Base-by-base conservation (phyloP, 2,888 invertebrate species). In the Mimumesa dahlbomi region DNA sequence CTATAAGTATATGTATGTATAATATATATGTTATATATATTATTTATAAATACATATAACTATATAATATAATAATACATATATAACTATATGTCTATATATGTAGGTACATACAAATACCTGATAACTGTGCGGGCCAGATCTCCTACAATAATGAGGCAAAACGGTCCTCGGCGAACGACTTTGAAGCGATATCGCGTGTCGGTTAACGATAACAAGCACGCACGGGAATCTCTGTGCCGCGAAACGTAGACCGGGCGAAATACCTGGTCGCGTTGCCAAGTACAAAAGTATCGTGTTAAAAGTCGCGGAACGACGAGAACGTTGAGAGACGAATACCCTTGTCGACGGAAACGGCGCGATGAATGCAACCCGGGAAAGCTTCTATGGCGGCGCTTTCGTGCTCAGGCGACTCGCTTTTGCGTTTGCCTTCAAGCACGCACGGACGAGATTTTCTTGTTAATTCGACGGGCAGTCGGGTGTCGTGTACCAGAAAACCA, bases 321-420 rank as follows among this genome's bases (percentile, higher is more conserved):
- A 84, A 76, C 84, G 77, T 82, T 83, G 83, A 75, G 80, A 57
- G 56, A 76, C 63, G 77, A 76, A 82, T 82, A 83, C 53, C 74
- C 73, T 77, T 79, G 77, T 73, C 49, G 57, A 34, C 46, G 31
- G 34, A 58, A 67, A 68, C 52, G 14, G 14, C 31, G 29, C 50
- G 25, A 40, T 53, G 65, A 71, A 56, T 62, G 62, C 21, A 1
- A 19, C n/a, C n/a, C n/a, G 14, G 6, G 19, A 38, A 59, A 40
- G n/a, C 22, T 13, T n/a, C 21, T 16, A 18, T 7, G 31, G 21
- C 54, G 52, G 52, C 34, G 56, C 58, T 59, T 67, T 38, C 16
- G 19, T 34, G 54, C 22, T 29, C 36, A 31, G n/a, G 18, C 45
- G 53, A 61, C 22, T 54, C 50, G 43, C 43, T 52, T 53, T 31